Conservation (phyloP, 2,888 invertebrate genomes). For the Gasteruption jaculator region DNA sequence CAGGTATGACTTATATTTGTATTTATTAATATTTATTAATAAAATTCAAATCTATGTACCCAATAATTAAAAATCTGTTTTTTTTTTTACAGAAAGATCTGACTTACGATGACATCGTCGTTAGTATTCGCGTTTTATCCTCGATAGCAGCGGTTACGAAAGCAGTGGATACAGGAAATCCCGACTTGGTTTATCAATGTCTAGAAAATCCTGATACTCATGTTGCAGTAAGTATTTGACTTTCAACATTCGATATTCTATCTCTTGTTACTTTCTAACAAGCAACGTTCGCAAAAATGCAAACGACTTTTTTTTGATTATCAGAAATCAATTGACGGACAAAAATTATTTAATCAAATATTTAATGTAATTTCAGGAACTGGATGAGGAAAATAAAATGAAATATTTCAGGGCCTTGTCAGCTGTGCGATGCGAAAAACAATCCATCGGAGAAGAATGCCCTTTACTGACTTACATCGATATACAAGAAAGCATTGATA, state of each 20-base stretch:
- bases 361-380: conserved; percentile 45
- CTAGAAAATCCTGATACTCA: conserved; percentile 54
- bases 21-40: not conserved
- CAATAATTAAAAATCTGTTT: not conserved
- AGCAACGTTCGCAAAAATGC: conserved; percentile 1
- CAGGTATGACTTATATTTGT: conserved; percentile 38
- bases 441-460: conserved; percentile 53
- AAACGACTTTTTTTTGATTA: not conserved
- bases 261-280: conserved; percentile 12
- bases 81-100: conserved; percentile 50
- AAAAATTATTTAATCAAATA: conserved; percentile 7
- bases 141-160: conserved; percentile 63
- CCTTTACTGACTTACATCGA: conserved; percentile 63
- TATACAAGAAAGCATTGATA: conserved; percentile 63
- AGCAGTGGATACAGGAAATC: conserved; percentile 60
- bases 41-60: not conserved
- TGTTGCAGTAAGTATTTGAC: conserved; percentile 34
- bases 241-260: conserved; percentile 6
- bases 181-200: conserved; percentile 57
- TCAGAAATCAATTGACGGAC: conserved; percentile 6
- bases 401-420: conserved; percentile 56
- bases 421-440: conserved; percentile 54
- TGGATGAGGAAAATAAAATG: conserved; percentile 56
- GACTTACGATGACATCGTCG: conserved; percentile 61
- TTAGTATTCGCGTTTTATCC: conserved; percentile 59